Evolutionary conservation across 2,113 vertebrate species (phyloP).

Genomic region (Notiomystis cincta): DNA sequence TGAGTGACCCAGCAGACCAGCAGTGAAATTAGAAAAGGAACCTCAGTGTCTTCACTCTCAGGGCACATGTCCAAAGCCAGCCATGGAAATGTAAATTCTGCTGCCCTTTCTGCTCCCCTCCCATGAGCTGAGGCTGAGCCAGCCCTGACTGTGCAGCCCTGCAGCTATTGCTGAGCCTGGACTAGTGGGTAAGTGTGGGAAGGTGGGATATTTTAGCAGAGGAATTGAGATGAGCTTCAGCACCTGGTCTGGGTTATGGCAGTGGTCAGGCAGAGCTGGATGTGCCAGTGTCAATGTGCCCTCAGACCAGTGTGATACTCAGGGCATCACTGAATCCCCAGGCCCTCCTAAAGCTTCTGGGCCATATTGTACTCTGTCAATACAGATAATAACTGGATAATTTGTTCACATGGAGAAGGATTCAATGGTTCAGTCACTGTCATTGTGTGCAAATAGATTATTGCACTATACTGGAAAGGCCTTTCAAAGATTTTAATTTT

Average conservation of each 20-base stretch:
- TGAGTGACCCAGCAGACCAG: not conserved
- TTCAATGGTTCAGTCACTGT: not conserved
- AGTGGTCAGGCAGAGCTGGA: not conserved
- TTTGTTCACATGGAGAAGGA: not conserved
- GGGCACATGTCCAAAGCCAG: not conserved
- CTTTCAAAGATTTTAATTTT: not conserved
- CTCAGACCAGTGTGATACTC: not conserved
- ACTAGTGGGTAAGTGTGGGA: not conserved
- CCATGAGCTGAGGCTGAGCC: not conserved
- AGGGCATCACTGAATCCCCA: not conserved
- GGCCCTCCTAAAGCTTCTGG: not conserved
- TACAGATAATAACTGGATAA: not conserved
- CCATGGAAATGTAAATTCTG: not conserved
- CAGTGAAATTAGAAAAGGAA: not conserved
- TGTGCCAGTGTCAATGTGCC: accelerated
- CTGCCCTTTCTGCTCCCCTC: not conserved
- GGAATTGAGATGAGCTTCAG: not conserved
- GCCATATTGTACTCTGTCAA: not conserved
- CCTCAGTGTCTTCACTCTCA: not conserved
- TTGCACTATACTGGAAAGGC: not conserved
- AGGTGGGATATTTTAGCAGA: not conserved
- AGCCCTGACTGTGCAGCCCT: not conserved
- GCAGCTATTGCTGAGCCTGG: not conserved
- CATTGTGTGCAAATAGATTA: not conserved
- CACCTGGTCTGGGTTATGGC: not conserved